phyloP scores from a whole-genome alignment of 2,888 invertebrate genomes.

The Caenorhabditis sp. region DNA sequence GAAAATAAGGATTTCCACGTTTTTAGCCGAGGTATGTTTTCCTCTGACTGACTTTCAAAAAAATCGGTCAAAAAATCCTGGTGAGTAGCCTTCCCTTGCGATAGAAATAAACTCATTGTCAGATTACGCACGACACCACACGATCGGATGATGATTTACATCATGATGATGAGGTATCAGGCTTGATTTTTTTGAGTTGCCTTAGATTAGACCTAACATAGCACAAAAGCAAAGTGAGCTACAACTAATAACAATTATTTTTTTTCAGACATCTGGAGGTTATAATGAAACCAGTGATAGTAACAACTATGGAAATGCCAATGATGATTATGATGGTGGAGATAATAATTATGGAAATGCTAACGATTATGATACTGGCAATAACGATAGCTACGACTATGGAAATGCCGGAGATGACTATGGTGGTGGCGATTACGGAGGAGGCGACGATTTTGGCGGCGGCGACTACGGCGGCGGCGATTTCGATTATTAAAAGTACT shows the following conservation, averaged over 20 bases:
- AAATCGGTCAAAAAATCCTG: too few relatives aligned
- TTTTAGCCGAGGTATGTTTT: too few relatives aligned
- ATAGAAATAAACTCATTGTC: too few relatives aligned
- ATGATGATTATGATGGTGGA: slow-evolving; percentile 1
- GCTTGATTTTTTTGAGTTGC: background rate
- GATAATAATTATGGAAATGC: slow-evolving; percentile 41
- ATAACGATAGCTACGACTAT: slow-evolving; percentile 15
- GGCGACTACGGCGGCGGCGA: slow-evolving; percentile 25
- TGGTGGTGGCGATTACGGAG: slow-evolving; percentile 28
- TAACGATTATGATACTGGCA: slow-evolving; percentile 20
- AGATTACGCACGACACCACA: background rate
- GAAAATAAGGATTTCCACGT: too few relatives aligned
- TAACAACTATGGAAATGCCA: slow-evolving; percentile 2
- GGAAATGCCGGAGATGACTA: slow-evolving; percentile 37
- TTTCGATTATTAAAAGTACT: background rate
- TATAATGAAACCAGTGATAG: background rate
- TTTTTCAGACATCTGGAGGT: background rate
- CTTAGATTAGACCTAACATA: too few relatives aligned
- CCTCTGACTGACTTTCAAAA: too few relatives aligned
- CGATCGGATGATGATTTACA: background rate
- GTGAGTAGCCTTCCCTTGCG: too few relatives aligned
- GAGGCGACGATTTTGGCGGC: slow-evolving; percentile 43
- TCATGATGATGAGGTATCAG: background rate
- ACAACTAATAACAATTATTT: too few relatives aligned
- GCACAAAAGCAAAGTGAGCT: too few relatives aligned